A percentile compares a stretch with the other conserved stretches of the same genome.
phyloP scores from a whole-genome alignment of 2,888 invertebrate genomes.

The Hirtodrosophila cameraria region DNA sequence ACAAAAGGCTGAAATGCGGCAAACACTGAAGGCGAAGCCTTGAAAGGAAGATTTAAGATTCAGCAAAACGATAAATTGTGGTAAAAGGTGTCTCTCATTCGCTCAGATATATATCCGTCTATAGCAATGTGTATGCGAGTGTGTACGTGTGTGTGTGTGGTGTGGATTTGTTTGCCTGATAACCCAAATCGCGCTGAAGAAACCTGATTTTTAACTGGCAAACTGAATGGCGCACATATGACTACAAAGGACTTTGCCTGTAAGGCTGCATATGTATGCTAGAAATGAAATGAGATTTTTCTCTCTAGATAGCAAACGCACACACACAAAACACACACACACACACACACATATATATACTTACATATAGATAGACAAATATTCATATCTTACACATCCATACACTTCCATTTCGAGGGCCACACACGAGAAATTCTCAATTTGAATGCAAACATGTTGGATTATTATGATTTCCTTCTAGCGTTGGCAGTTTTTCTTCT shows the following conservation, averaged over 20 bases:
- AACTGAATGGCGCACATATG: conserved; percentile 53
- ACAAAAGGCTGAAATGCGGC: conserved; percentile 34
- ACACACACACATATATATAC: conserved; percentile 10
- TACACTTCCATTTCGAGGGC: not conserved
- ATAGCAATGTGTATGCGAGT: conserved; percentile 3
- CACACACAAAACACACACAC: conserved; percentile 18
- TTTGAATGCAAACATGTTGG: conserved; percentile 77
- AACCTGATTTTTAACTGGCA: conserved; percentile 77
- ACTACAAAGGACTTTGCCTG: conserved; percentile 41
- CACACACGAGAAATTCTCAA: conserved; percentile 63
- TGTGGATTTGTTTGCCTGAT: conserved; percentile 64
- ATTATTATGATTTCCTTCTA: conserved; percentile 75
- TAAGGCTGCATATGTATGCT: conserved; percentile 51
- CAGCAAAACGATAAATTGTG: conserved; percentile 72
- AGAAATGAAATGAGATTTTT: conserved; percentile 75
- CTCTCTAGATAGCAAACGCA: conserved; percentile 55
- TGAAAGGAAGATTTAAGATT: conserved; percentile 66
- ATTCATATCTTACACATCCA: conserved; percentile 30
- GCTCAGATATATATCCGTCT: conserved; percentile 40
- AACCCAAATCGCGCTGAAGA: conserved; percentile 62
- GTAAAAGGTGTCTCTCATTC: conserved; percentile 71
- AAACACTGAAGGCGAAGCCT: conserved; percentile 44
- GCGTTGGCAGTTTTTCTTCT: conserved; percentile 55
- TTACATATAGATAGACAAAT: too few species aligned
- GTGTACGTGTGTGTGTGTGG: conserved; percentile 2